Evolutionary conservation across 1,140 invertebrate genomes (phyloP), one percentile per base, ranked within the genome.

Genomic region (Drosophila miranda): DNA sequence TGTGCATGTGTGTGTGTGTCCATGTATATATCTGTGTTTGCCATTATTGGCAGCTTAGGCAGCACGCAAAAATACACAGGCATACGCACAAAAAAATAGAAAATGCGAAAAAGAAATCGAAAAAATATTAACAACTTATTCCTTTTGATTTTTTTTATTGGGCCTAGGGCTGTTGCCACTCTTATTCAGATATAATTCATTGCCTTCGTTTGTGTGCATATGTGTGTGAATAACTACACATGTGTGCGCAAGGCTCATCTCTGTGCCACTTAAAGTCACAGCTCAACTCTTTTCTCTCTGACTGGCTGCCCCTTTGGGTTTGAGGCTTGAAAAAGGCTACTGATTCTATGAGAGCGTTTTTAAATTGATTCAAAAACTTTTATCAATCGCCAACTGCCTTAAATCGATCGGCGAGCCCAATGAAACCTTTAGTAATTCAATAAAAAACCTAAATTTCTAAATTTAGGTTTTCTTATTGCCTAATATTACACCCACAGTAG

Each of bases 71-170:
- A 52, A 19, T 34, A 4, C 13, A 21, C 49, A 13, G 16, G 46
- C 45, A 28, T 16, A 49, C 23, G 28, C 19, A 48, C 42, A 56
- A 38, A 45, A 23, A 54, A 45, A 41, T 46, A 46, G 59, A 70
- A 57, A 45, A 54, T 45, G 45, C 16, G n/a, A 58, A 67, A 72
- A 78, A 82, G 79, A 83, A 83, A 78, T 83, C 78, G 75, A 75
- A 78, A 56, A 78, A 83, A 76, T 84, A 83, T 84, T 83, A 76
- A 78, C 76, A 62, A 73, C 67, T 80, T 80, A 82, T 82, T 82
- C 11, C 70, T 64, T 70, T 82, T 83, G 75, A 75, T 75, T 82
- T 82, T 83, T 83, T 81, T 83, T 83, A 75, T 82, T 83, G 69
- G 63, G 60, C 70, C 48, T 62, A 55, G 26, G 44, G 64, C 62